Base-by-base conservation (phyloP, 2,113 vertebrate species). In the Hippolais icterina region DNA sequence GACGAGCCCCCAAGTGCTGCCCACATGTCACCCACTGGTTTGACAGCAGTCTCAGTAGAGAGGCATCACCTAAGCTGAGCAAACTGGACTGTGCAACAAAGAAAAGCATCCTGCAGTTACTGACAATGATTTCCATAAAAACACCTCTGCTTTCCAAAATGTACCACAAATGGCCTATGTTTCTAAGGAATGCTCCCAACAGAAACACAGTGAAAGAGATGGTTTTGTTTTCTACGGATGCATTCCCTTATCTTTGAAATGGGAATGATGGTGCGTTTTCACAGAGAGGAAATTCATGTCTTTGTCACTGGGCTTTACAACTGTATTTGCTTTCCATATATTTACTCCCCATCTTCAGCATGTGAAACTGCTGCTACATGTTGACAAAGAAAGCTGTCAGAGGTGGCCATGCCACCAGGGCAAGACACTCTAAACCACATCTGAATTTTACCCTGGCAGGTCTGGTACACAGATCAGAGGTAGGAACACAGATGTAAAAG, bases 251-350 rank as follows among this genome's bases (percentile, higher is more conserved):
- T 87, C 81, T 87, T 54, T 86, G 54, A 94, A 95, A 86, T 4
- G 2, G 22, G 61, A 93, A 95, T 2, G 54, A 86, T 60, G 57
- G 87, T 52, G 52, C 44, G 39, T 70, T 91, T 97, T 66, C 89
- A 81, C 56, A 78, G 72, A 77, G 86, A 89, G 72, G 50, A 94
- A 95, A 96, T 94, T 47, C 74, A 90, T 33, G 46, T 74, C 79
- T 61, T 41, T 94, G 53, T 86, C 59, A 60, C 35, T 12, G 46
- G 31, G 61, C 37, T 91, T 94, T 85, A 90, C 68, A 90, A 77
- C 39, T 83, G 14, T 59, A 81, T 83, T 92, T 61, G 63, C 27
- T 90, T 90, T 90, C 60, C 31, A 85, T 44, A 68, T 4, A 2
- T 72, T 75, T 50, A 70, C 4, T 76, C 37, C 23, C 46, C 31